A percentile compares a stretch with the other conserved stretches of the same genome.
Evolutionary conservation across 2,797 vertebrate species (phyloP).

Genomic region (Alosa sapidissima): DNA sequence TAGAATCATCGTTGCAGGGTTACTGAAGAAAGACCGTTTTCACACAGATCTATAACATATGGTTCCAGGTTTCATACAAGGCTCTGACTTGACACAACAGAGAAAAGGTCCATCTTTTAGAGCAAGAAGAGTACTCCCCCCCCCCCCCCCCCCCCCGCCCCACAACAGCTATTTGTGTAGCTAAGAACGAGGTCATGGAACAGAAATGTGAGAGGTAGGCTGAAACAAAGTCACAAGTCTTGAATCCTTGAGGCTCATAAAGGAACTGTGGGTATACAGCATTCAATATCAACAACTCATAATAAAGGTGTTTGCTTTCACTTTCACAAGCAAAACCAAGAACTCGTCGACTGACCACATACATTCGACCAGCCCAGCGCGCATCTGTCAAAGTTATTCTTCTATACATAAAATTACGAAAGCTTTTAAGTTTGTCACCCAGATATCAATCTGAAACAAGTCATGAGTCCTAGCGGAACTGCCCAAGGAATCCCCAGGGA

Average conservation of each 20-base stretch:
- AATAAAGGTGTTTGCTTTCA: background rate
- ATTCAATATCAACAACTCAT: background rate
- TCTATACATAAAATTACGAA: background rate
- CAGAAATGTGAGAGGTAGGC: conserved; percentile 8
- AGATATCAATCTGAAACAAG: background rate
- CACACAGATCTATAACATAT: background rate
- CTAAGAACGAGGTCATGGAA: background rate
- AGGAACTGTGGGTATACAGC: conserved; percentile 19
- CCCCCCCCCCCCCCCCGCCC: background rate
- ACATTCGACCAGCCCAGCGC: background rate
- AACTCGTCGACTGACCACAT: background rate
- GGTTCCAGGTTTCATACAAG: background rate
- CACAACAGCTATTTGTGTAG: background rate
- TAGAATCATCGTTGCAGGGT: background rate
- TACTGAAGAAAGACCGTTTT: background rate
- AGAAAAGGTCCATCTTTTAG: background rate
- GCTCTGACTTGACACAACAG: background rate
- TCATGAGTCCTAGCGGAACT: background rate
- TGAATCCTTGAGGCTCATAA: background rate
- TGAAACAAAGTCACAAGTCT: conserved; percentile 10
- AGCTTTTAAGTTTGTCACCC: background rate
- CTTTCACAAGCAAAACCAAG: background rate
- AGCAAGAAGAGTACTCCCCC: background rate
- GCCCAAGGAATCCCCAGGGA: background rate
- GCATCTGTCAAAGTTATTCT: background rate